Evolutionary conservation across 2,888 invertebrate species (phyloP).

Genomic region (Criorhina ranunculi): DNA sequence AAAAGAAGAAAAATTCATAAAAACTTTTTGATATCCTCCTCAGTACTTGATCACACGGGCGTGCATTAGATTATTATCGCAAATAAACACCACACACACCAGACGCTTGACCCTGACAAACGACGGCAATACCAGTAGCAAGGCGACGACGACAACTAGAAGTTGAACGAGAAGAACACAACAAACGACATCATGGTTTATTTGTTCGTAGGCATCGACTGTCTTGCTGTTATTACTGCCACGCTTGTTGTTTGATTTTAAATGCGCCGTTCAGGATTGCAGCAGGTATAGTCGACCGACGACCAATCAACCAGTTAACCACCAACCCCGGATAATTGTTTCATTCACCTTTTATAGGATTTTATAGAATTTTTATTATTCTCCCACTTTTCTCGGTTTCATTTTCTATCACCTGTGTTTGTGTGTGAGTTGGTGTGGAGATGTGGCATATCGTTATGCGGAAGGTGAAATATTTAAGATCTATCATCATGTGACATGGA

Average conservation of each 20-base stretch:
- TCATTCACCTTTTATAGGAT: slow-evolving; percentile 63
- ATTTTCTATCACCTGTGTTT: slow-evolving; percentile 2
- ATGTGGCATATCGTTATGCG: slow-evolving; percentile 10
- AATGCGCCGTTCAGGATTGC: slow-evolving; percentile 23
- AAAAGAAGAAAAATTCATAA: not conserved
- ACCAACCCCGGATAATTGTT: slow-evolving; percentile 52
- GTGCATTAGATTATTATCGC: slow-evolving; percentile 49
- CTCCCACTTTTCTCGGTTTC: slow-evolving; percentile 19
- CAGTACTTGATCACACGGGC: slow-evolving; percentile 28
- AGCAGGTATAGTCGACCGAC: slow-evolving; percentile 32
- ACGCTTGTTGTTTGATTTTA: slow-evolving; percentile 17
- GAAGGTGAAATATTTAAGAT: slow-evolving; percentile 22
- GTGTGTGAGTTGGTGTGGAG: not conserved
- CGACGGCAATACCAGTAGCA: slow-evolving; percentile 15
- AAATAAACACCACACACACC: slow-evolving; percentile 39
- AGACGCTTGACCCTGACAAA: slow-evolving; percentile 54
- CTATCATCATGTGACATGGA: not conserved
- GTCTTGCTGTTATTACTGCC: not conserved
- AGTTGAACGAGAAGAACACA: not conserved
- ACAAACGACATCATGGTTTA: slow-evolving; percentile 23
- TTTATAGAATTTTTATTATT: slow-evolving; percentile 37
- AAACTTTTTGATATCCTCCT: slow-evolving; percentile 31
- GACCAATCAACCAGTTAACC: slow-evolving; percentile 30
- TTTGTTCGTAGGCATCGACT: slow-evolving; percentile 6
- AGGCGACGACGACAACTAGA: slow-evolving; percentile 7